Evolutionary conservation across 2,888 invertebrate genomes (phyloP).

Genomic region (Strigamia crassipes): DNA sequence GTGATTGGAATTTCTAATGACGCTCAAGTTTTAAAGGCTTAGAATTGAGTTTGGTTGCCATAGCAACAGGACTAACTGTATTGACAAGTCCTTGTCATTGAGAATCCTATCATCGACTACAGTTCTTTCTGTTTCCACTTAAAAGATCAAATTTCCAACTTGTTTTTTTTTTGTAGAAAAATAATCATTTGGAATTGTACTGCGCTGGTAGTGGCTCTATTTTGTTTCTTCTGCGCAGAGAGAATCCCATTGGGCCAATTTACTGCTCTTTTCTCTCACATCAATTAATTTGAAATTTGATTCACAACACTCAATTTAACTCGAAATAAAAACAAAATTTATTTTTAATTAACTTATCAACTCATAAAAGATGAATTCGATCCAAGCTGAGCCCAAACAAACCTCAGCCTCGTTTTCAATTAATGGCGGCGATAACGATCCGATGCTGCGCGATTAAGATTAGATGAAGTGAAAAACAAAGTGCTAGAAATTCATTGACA

Average conservation of each 20-base stretch:
- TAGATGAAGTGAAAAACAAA: too few species aligned
- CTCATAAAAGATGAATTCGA: too few species aligned
- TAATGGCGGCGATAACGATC: not conserved
- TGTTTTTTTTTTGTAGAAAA: too few species aligned
- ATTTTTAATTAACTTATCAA: too few species aligned
- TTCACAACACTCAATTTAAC: too few species aligned
- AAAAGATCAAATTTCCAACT: not conserved
- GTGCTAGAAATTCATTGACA: too few species aligned
- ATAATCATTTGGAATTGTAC: too few species aligned
- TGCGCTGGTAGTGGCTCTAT: too few species aligned
- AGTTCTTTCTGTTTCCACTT: not conserved
- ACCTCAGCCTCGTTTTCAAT: not conserved
- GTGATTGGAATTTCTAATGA: not conserved
- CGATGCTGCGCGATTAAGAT: too few species aligned
- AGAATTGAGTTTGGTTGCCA: constrained; percentile 2
- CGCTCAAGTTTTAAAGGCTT: not conserved
- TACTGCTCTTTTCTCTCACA: not conserved
- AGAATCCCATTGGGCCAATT: not conserved
- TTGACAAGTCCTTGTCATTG: not conserved
- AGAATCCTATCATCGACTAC: not conserved
- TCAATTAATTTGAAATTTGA: not conserved
- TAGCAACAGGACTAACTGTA: not conserved
- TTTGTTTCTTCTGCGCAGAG: too few species aligned
- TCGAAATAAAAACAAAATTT: too few species aligned
- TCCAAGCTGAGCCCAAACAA: not conserved